Percentiles rank a stretch among this genome's conserved stretches.
These are phyloP conservation scores for Notolepis coatsorum DNA, from an alignment of 2,797 vertebrate genomes.

Conservation along the genomic window DNA sequence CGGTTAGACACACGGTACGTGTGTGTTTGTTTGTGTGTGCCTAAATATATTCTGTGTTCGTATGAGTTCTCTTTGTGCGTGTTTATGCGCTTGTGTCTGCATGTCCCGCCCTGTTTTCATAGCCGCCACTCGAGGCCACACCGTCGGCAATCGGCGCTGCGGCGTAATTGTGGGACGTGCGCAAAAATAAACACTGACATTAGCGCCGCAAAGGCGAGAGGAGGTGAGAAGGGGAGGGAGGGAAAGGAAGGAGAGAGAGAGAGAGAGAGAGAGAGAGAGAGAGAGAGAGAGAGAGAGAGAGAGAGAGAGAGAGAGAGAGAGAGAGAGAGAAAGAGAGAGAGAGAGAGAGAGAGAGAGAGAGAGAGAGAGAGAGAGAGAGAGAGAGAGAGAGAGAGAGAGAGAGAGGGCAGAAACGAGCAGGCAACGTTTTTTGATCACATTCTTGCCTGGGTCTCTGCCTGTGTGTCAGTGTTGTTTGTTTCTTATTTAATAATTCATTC, in stretches of 20 bases:
- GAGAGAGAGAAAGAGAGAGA: conserved; percentile 18
- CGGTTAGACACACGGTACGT: conserved; percentile 32
- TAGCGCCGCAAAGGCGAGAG: conserved; percentile 59
- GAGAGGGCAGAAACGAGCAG: conserved; percentile 17
- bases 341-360: conserved; percentile 4
- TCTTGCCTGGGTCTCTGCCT: conserved; percentile 35
- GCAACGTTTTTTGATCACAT: conserved; percentile 56
- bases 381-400: background rate
- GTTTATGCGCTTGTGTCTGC: conserved; percentile 43
- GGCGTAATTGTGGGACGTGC: conserved; percentile 54
- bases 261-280: background rate
- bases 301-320: conserved; percentile 19
- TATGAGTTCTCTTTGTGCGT: conserved; percentile 31
- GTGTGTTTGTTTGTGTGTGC: conserved; percentile 13
- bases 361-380: background rate
- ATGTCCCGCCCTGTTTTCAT: conserved; percentile 42
- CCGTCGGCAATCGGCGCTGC: conserved; percentile 52
- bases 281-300: too few relatives aligned
- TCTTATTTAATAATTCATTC: conserved; percentile 75
- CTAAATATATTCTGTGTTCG: conserved; percentile 49
- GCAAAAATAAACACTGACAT: conserved; percentile 73
- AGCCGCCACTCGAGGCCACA: conserved; percentile 60
- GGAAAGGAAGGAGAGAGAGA: background rate
- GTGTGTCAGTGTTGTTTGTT: conserved; percentile 54
- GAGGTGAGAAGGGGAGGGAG: background rate